Base-by-base conservation (phyloP, 1,140 invertebrate genomes). In the Neodiprion fabricii region DNA sequence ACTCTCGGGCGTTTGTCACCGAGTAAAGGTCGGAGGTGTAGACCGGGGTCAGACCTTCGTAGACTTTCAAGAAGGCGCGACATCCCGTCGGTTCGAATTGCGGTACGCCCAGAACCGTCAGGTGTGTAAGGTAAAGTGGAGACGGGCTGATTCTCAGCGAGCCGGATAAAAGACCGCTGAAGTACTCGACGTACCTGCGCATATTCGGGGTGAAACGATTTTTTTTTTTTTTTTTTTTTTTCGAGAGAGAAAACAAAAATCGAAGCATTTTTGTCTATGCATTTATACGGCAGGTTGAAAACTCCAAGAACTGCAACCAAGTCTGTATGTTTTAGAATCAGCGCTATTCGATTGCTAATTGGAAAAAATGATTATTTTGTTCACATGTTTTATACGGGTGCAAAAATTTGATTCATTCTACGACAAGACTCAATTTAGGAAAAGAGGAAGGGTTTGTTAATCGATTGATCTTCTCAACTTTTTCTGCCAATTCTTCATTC, bases 81-180 rank as follows among this genome's bases (percentile, higher is more conserved):
- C 94, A 95, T 50, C 93, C 93, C n/a, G 85, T 87, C 7, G 90
- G 86, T 78, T 95, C 93, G 83, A 95, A 96, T 49, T 94, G 90
- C 10, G 95, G 94, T 28, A 96, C 93, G 17, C 95, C 95, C 70
- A 95, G 91, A 49, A 98, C 94, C 48, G 95, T 94, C 53, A 98
- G 92, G 80, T 96, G 94, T 48, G 96, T 96, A 67, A 98, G 91
- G 85, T 95, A 96, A 4, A 98, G 87, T 9, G 96, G 94, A 48
- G 93, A 93, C 40, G 94, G 93, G 86, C 96, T 97, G 83, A 98
- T 96, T 79, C 93, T 91, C 79, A 97, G 95, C 77, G 93, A 93
- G 70, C 96, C 96, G 5, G 95, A 95, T 40, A 98, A 89, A 40
- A 98, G 89, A n/a, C 96, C 96, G 70, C 95, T 93, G 87, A 98